Conservation (phyloP, 37 sponge, comb jelly and placozoan genomes). For the Beroe forskalii region DNA sequence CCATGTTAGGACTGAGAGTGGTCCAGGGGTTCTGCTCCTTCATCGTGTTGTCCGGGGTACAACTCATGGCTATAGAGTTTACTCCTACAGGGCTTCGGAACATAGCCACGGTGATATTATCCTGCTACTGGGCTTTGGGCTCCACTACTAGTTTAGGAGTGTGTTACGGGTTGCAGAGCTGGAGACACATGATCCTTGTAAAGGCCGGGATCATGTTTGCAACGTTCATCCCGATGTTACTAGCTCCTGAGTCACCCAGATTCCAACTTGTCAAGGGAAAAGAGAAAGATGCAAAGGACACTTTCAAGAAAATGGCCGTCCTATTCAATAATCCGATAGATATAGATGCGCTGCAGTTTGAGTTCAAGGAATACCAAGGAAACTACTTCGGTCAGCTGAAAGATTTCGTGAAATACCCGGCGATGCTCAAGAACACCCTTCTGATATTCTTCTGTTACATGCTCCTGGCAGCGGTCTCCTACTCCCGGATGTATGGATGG, state of each 20-base stretch:
- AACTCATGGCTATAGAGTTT: background rate
- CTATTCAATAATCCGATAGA: background rate
- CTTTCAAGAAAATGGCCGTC: background rate
- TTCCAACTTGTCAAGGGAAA: background rate
- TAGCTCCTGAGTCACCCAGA: conserved; percentile 24
- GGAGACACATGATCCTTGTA: background rate
- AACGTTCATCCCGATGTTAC: background rate
- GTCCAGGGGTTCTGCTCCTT: background rate
- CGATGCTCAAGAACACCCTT: background rate
- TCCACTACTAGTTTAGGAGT: background rate
- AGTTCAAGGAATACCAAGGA: background rate
- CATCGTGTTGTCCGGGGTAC: background rate
- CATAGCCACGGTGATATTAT: background rate
- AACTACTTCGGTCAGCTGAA: background rate
- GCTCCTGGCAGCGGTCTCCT: background rate
- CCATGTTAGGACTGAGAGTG: background rate
- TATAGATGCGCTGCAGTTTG: background rate
- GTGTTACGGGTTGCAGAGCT: background rate
- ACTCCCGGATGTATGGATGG: background rate
- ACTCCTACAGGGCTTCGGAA: background rate
- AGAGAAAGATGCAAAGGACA: background rate
- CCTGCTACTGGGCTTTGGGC: background rate
- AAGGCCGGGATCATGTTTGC: background rate
- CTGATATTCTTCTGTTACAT: background rate
- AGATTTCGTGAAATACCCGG: conserved; percentile 3